phyloP scores from a whole-genome alignment of 2,888 invertebrate genomes.

The Drosophila buzzatii region DNA sequence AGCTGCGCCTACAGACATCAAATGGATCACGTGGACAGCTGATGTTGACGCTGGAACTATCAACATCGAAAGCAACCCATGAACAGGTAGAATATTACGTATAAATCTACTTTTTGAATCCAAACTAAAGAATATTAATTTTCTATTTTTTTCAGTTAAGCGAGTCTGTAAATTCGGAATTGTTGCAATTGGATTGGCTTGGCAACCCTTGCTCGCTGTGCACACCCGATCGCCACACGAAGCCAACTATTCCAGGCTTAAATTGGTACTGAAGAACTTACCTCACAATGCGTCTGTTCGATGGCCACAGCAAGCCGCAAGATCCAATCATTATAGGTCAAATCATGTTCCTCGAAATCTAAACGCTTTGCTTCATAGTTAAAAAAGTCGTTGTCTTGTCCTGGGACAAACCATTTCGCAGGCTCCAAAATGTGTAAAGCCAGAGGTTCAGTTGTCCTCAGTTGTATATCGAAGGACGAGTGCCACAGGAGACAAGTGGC shows the following conservation, averaged over 20 bases:
- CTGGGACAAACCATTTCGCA: constrained; percentile 39
- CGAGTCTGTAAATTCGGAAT: not conserved
- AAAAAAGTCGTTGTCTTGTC: constrained; percentile 24
- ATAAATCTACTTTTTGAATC: not conserved
- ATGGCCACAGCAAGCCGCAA: constrained; percentile 57
- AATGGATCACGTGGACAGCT: constrained; percentile 20
- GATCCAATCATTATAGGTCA: constrained; percentile 55
- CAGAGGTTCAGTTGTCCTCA: constrained; percentile 21
- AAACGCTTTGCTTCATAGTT: constrained; percentile 42
- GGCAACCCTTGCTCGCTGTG: constrained; percentile 44
- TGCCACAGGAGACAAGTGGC: constrained; percentile 66
- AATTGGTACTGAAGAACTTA: constrained; percentile 29
- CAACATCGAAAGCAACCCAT: constrained; percentile 16
- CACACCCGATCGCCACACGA: constrained; percentile 43
- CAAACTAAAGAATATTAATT: not conserved
- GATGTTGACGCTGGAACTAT: constrained; percentile 32
- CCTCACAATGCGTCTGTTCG: constrained; percentile 71
- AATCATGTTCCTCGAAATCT: constrained; percentile 27
- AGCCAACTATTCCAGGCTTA: constrained; percentile 32
- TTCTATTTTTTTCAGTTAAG: constrained; percentile 27
- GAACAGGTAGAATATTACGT: constrained; percentile 35
- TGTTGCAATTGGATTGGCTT: constrained; percentile 28
- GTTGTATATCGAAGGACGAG: constrained; percentile 49
- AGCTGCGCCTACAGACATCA: constrained; percentile 6
- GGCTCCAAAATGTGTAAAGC: constrained; percentile 50